A percentile compares a stretch with the other conserved stretches of the same genome.
phyloP scores from a whole-genome alignment of 2,113 vertebrate species.

The Calypte anna region DNA sequence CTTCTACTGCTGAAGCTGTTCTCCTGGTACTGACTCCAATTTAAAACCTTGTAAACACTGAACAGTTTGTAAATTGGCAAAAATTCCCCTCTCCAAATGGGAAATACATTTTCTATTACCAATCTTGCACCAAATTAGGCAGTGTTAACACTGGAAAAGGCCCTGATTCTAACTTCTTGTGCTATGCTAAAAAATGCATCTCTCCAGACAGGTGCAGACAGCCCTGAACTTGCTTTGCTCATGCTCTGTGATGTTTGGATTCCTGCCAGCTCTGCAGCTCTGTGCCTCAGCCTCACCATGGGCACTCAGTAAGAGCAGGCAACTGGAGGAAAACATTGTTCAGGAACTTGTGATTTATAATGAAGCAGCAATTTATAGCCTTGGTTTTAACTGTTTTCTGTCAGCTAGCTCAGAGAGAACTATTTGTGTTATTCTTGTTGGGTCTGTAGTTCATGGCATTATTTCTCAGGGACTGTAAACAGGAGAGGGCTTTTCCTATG shows the following conservation, averaged over 20 bases:
- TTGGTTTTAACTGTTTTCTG: background rate
- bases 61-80: background rate
- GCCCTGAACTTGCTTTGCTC: conserved; percentile 20
- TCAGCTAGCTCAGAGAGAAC: background rate
- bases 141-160: background rate
- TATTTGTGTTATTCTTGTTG: background rate
- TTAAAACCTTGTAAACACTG: background rate
- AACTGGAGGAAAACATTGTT: background rate
- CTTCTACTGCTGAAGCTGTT: background rate
- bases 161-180: background rate
- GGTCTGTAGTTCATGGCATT: background rate
- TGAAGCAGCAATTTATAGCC: too few species aligned
- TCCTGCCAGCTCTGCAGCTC: background rate
- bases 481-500: background rate
- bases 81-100: background rate
- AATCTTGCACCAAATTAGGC: background rate
- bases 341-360: background rate
- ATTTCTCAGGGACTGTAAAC: background rate
- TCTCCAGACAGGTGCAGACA: background rate
- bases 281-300: background rate
- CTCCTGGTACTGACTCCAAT: background rate
- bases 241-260: background rate
- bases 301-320: background rate
- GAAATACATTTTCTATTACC: background rate
- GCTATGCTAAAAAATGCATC: background rate